Evolutionary conservation across 2,888 invertebrate genomes (phyloP).

Genomic region (Drosophila niveifrons): DNA sequence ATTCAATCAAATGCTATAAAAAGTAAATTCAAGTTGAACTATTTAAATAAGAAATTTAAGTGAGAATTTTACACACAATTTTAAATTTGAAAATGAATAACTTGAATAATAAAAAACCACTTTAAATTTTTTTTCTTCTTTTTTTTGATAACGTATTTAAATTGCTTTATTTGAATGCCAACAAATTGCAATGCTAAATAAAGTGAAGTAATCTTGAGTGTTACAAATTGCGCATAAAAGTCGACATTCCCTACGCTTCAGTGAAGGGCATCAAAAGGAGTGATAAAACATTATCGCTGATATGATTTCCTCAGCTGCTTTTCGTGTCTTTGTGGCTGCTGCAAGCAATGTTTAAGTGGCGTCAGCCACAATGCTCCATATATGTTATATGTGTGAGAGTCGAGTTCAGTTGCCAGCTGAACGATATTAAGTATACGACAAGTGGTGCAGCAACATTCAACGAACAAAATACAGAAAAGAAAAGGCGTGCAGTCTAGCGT

Average conservation of each 20-base stretch:
- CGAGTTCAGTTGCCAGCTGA: conserved; percentile 8
- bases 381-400: too few relatives aligned
- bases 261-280: conserved; percentile 6
- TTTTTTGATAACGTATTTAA: too few relatives aligned
- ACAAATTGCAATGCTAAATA: too few relatives aligned
- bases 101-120: too few relatives aligned
- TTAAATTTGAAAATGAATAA: too few relatives aligned
- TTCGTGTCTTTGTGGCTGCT: neutral
- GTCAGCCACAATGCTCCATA: neutral
- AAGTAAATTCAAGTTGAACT: too few relatives aligned
- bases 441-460: neutral
- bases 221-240: neutral
- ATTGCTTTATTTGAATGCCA: too few relatives aligned
- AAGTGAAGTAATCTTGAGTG: neutral
- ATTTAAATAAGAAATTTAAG: too few relatives aligned
- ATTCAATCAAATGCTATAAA: too few relatives aligned
- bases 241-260: neutral
- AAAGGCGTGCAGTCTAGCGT: conserved; percentile 34
- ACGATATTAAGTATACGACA: conserved; percentile 9
- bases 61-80: too few relatives aligned
- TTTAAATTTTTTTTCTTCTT: too few relatives aligned
- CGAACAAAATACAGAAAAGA: neutral
- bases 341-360: neutral
- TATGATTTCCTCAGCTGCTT: conserved; percentile 3
- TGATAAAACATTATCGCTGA: conserved; percentile 11